Percentiles rank a stretch among this genome's conserved stretches.
Conservation (phyloP, 2,113 vertebrate species). For the Climacteris rufus region DNA sequence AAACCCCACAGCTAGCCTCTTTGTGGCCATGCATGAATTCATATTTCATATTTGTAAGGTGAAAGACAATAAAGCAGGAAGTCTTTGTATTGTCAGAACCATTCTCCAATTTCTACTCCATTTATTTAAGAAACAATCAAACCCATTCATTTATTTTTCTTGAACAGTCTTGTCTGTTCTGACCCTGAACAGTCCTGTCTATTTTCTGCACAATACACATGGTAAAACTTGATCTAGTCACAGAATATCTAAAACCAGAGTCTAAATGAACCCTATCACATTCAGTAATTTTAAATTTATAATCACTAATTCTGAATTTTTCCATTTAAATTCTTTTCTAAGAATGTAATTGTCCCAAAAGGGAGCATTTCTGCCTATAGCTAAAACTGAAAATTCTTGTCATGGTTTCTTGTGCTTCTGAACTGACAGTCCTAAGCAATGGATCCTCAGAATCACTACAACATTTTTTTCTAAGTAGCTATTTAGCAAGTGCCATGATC, state of each 20-base stretch:
- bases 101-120: neutral
- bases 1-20: rapidly evolving
- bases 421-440: neutral
- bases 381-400: neutral
- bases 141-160: neutral
- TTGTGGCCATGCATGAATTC: neutral
- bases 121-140: neutral
- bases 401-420: neutral
- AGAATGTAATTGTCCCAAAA: neutral
- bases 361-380: neutral
- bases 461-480: neutral
- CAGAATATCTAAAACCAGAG: neutral
- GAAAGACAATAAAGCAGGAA: neutral
- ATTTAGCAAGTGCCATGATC: neutral
- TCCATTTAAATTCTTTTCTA: neutral
- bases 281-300: neutral
- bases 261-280: neutral
- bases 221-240: neutral
- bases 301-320: too few relatives aligned
- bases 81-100: neutral
- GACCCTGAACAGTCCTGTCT: neutral
- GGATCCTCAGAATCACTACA: neutral
- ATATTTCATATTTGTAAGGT: neutral
- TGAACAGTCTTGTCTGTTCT: neutral
- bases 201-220: neutral